Evolutionary conservation across 64 coral and sea anemone genomes (phyloP).

Genomic region (Actinia equina): DNA sequence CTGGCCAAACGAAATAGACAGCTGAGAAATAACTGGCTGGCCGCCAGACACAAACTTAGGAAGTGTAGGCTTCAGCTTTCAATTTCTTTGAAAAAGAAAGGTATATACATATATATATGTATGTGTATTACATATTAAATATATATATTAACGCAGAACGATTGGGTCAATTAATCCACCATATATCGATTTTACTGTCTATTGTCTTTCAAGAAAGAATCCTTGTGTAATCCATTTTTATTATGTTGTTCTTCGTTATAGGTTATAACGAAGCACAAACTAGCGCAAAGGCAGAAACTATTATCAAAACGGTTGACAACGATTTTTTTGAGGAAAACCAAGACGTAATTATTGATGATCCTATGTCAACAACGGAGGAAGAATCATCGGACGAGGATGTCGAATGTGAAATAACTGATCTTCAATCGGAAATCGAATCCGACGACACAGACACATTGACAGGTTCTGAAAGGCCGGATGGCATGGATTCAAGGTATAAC

Average conservation of each 20-base stretch:
- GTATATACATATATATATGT: not conserved
- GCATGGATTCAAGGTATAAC: conserved; percentile 7
- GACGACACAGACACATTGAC: not conserved
- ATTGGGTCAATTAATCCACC: not conserved
- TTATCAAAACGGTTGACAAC: not conserved
- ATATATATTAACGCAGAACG: too few relatives aligned
- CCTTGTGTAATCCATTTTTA: too few relatives aligned
- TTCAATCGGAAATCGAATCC: not conserved
- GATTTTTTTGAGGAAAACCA: not conserved
- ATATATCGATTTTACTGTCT: not conserved
- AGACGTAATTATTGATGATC: not conserved
- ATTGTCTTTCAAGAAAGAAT: too few relatives aligned
- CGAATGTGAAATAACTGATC: not conserved
- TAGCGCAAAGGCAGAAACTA: not conserved
- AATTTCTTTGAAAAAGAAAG: not conserved
- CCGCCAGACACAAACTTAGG: not conserved
- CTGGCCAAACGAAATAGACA: conserved; percentile 4
- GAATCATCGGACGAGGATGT: not conserved
- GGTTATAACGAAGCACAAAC: not conserved
- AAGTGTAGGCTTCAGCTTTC: not conserved
- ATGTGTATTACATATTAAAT: too few relatives aligned
- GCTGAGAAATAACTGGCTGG: not conserved
- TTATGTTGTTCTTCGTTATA: not conserved
- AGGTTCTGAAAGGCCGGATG: not conserved
- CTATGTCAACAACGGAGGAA: not conserved